phyloP scores from a whole-genome alignment of 37 sponge, comb jelly and placozoan species.

The Cliona cf. orientalis region DNA sequence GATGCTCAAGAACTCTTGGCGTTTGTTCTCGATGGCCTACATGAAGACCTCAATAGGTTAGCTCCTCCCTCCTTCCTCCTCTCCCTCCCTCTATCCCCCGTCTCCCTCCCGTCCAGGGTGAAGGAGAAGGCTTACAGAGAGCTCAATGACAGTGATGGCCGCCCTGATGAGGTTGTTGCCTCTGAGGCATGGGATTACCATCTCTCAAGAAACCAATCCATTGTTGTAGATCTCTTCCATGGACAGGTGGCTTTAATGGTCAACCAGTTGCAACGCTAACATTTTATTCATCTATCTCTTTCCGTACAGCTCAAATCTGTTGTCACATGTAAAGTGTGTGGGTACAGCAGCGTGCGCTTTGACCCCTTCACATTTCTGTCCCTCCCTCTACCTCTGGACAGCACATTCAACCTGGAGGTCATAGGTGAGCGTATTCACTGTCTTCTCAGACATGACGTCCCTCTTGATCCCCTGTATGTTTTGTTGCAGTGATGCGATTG shows the following conservation, averaged over 20 bases:
- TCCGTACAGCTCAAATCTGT: conserved; percentile 77
- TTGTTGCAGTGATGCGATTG: conserved; percentile 71
- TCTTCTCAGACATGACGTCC: not conserved
- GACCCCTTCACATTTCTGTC: conserved; percentile 99
- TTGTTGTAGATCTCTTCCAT: conserved; percentile 97
- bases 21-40: conserved; percentile 97
- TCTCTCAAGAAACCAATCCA: conserved; percentile 79
- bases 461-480: not conserved
- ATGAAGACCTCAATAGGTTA: conserved; percentile 99
- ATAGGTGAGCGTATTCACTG: conserved; percentile 53
- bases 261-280: not conserved
- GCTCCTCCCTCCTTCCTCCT: no score
- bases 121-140: conserved; percentile 93
- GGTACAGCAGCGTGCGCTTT: conserved; percentile 85
- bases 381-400: conserved; percentile 95
- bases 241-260: conserved; percentile 79
- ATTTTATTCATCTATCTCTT: not conserved
- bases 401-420: conserved; percentile 77
- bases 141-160: conserved; percentile 89
- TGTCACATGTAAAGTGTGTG: conserved; percentile 80
- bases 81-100: no score
- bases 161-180: conserved; percentile 90
- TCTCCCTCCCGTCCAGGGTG: conserved; percentile 73
- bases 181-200: conserved; percentile 96
- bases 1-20: conserved; percentile 97